Percentiles rank a stretch among this genome's conserved stretches.
phyloP scores from a whole-genome alignment of 1,140 invertebrate species.

The Heliconius congener region DNA sequence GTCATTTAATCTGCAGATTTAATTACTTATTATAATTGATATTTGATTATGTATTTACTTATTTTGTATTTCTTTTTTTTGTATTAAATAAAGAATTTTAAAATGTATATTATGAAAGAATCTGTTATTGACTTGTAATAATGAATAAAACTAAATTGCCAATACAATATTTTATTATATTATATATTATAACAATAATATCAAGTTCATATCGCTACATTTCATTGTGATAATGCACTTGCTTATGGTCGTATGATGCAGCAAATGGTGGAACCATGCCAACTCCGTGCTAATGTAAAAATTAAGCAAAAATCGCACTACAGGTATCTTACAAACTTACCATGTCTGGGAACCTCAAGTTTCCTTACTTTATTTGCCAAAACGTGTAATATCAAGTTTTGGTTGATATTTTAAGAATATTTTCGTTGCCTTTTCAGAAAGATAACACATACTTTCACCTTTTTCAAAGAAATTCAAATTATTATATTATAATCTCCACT shows the following conservation, averaged over 20 bases:
- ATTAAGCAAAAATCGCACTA: conserved; percentile 23
- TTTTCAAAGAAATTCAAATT: neutral
- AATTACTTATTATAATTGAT: neutral
- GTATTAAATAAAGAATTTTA: neutral
- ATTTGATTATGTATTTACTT: neutral
- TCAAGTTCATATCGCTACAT: neutral
- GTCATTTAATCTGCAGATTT: conserved; percentile 1
- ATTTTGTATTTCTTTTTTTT: neutral
- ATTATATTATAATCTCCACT: neutral
- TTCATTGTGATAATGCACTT: neutral
- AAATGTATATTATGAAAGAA: too few relatives aligned
- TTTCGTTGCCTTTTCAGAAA: neutral
- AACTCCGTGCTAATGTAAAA: conserved; percentile 25
- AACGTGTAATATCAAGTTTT: neutral
- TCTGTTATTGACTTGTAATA: too few relatives aligned
- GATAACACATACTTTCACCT: too few relatives aligned
- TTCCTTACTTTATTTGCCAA: neutral
- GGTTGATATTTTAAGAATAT: neutral
- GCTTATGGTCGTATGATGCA: neutral
- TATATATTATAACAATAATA: neutral
- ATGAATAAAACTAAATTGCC: neutral
- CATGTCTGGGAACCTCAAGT: conserved; percentile 3
- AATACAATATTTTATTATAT: neutral
- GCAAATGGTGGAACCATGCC: conserved; percentile 18
- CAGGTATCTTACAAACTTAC: conserved; percentile 10